A percentile compares a stretch with the other conserved stretches of the same genome.
phyloP scores from a whole-genome alignment of 2,113 vertebrate genomes.

The Poicephalus gulielmi region DNA sequence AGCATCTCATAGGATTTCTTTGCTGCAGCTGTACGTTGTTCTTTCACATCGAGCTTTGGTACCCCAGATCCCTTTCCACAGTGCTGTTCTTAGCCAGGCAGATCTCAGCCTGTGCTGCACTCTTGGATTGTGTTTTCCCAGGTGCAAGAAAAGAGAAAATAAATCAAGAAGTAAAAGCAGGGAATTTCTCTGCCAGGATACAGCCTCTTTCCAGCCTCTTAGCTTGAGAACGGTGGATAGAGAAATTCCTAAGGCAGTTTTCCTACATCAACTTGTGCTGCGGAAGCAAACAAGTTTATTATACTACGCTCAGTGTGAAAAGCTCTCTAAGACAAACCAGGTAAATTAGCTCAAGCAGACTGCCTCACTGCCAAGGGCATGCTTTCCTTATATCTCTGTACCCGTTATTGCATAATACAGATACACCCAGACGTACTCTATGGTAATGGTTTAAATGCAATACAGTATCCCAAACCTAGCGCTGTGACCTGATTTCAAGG shows the following conservation, averaged over 20 bases:
- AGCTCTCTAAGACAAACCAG: not conserved
- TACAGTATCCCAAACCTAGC: not conserved
- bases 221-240: not conserved
- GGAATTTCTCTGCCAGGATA: not conserved
- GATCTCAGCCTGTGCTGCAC: not conserved
- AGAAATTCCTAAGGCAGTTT: not conserved
- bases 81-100: not conserved
- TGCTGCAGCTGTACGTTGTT: not conserved
- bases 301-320: not conserved
- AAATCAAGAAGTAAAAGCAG: not conserved
- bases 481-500: not conserved
- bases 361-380: not conserved
- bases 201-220: not conserved
- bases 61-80: not conserved
- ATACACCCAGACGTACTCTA: not conserved
- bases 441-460: not conserved
- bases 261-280: not conserved
- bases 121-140: not conserved
- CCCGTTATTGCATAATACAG: not conserved
- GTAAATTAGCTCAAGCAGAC: not conserved
- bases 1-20: not conserved
- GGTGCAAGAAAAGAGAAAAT: not conserved
- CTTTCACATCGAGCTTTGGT: not conserved
- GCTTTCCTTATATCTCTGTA: not conserved
- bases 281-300: not conserved